Evolutionary conservation across 1,140 invertebrate genomes (phyloP).

Genomic region (Hetaerina americana): DNA sequence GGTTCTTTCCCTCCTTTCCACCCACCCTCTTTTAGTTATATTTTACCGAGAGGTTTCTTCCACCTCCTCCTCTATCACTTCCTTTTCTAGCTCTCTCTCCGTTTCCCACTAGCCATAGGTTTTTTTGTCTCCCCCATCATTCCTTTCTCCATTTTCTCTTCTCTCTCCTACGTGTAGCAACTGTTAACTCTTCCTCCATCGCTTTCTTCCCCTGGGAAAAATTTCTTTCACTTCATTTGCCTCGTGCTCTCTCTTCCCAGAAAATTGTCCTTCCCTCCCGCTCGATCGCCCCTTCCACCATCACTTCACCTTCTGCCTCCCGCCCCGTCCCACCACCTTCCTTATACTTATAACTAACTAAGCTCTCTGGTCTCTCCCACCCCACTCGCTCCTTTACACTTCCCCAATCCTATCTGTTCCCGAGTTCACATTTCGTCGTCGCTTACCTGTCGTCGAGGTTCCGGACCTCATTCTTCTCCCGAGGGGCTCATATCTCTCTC

Average conservation of each 20-base stretch:
- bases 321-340: too few species aligned
- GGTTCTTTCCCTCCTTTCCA: slow-evolving; percentile 5
- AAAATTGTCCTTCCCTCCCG: too few species aligned
- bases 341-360: not conserved
- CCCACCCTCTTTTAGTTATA: not conserved
- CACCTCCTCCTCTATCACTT: not conserved
- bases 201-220: too few species aligned
- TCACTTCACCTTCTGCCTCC: too few species aligned
- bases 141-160: not conserved
- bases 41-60: not conserved
- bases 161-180: too few species aligned
- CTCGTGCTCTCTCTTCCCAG: too few species aligned
- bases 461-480: not conserved
- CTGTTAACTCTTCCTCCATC: too few species aligned
- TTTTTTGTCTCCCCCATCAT: not conserved
- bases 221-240: too few species aligned
- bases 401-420: not conserved
- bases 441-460: not conserved
- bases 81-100: not conserved
- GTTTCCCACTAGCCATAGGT: not conserved
- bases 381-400: too few species aligned
- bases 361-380: not conserved
- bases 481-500: too few species aligned
- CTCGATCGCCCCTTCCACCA: too few species aligned
- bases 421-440: not conserved